Base-by-base conservation (phyloP, 2,888 invertebrate species). In the Lasioglossum calceatum region DNA sequence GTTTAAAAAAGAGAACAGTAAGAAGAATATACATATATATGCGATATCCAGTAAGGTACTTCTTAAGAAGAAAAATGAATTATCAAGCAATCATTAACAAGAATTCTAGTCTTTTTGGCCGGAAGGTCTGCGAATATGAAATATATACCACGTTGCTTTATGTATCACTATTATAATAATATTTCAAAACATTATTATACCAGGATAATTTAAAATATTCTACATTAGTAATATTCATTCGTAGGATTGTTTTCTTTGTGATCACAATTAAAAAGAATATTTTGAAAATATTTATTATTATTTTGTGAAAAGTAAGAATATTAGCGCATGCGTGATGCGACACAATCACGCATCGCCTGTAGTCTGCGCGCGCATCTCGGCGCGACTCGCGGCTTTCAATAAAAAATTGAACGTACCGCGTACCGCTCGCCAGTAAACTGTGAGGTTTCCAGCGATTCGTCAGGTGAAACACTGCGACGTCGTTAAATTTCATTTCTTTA, bases 361-460 rank as follows among this genome's bases (percentile, higher is more conserved):
- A 32, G 39, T 14, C 10, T 88, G 90, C 89, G 89, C 80, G 83
- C 90, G 88, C 87, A 82, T 10, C 71, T 61, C 85, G 83, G 83
- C 84, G 87, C 86, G 82, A 83, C 70, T 83, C 74, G 83, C 83
- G 85, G 80, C 81, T 89, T 87, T 90, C 81, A 82, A 77, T 70
- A 77, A 84, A 90, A 87, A 87, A 90, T 87, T 88, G 77, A 90
- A 90, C 77, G 85, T 84, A 70, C 84, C 79, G 50, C 81, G 85
- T 84, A 70, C 84, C 79, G 50, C 81, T 81, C 77, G 75, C 74
- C 84, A 84, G 82, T 79, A 82, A 87, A 84, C 77, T 75, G 64
- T 70, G 78, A 74, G 77, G 61, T 79, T 72, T 67, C 82, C 75
- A 73, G 39, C 54, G 79, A 83, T 79, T 73, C 75, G 79, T 44